Evolutionary conservation across 2,113 vertebrate genomes (phyloP), one percentile per base, ranked within the genome.

Genomic region (Misgurnus anguillicaudatus): DNA sequence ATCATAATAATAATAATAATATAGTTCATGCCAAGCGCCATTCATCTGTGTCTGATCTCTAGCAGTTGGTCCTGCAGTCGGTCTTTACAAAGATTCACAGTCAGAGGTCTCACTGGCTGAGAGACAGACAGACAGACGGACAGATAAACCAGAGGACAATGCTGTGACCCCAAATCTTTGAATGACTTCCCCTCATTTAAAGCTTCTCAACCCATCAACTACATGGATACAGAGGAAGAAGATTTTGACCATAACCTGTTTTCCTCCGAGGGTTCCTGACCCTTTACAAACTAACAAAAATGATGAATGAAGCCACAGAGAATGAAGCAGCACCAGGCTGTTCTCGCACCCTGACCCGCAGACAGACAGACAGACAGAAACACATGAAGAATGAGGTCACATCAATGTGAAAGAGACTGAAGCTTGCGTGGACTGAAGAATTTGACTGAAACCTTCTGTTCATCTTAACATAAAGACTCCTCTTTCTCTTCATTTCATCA

Each of bases 11-110:
- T 68, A 70, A 38, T 38, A 67, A 47, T 67, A 66, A 65, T 65
- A 53, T 53, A 71, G 51, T 17, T 72, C 69, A 72, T 72, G n/a
- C 69, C 69, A 72, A 72, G 69, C 38, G 69, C 69, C 53, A 2
- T 72, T 72, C n/a, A 58, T 71, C 51, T 16, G 69, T 31, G 66
- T 58, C 53, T 14, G 69, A 72, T 72, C 17, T 71, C 5, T 13
- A 71, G 69, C 55, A 41, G 66, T 38, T 38, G 13, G 53, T 14
- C 45, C 66, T 51, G 67, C 47, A 70, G 67, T 10, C 42, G 21
- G 47, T 47, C 68, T 71, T 17, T 5, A 21, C 51, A 38, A n/a
- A 57, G 69, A 53, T 55, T 71, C 69, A 71, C 68, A 71, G 69
- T 57, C 69, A 31, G 68, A 71, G 68, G 69, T 71, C 69, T 71